Evolutionary conservation across 2,113 vertebrate species (phyloP), one percentile per base, ranked within the genome.

Genomic region (Dendropsophus ebraccatus): DNA sequence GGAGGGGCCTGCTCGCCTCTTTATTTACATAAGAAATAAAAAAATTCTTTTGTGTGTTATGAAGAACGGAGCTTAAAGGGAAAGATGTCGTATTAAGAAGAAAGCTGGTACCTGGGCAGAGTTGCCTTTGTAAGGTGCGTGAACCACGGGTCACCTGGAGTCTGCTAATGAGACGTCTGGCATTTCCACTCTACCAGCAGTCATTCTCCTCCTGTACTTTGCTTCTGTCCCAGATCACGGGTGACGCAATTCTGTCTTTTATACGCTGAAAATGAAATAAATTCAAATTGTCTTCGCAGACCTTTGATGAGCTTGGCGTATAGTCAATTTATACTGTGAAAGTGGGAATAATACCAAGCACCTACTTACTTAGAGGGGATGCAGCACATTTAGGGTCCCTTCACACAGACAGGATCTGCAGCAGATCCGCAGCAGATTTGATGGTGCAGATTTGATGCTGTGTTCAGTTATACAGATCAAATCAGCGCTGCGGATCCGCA

Each of bases 161-260:
- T 85, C 49, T 56, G 75, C 84, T 85, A 85, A 85, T 85, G 84
- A 85, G 84, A 54, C 78, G 56, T 19, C 28, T 79, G 84, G 49
- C 75, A 79, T 85, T 85, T 85, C 60, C 30, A 28, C 23, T 37
- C 47, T 23, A 56, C 25, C 25, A 77, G 35, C 30, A 67, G 8
- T 56, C 30, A 5, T 54, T 45, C 72, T 56, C 62, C 13, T 23
- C 0, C 49, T 14, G 19, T 19, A 70, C 62, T 54, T 32, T 45
- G 49, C 32, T 70, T 70, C 32, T 23, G 41, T 14, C 28, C 28
- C 75, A 21, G 16, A 54, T 54, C 75, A 32, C 49, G 17, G 17
- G 14, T 21, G 28, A 54, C 13, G 9, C 6, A 32, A 6, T 32
- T 8, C 9, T 54, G 49, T 11, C 28, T 35, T 30, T 21, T 50